phyloP scores from a whole-genome alignment of 2,797 vertebrate species.

The Mus caroli region DNA sequence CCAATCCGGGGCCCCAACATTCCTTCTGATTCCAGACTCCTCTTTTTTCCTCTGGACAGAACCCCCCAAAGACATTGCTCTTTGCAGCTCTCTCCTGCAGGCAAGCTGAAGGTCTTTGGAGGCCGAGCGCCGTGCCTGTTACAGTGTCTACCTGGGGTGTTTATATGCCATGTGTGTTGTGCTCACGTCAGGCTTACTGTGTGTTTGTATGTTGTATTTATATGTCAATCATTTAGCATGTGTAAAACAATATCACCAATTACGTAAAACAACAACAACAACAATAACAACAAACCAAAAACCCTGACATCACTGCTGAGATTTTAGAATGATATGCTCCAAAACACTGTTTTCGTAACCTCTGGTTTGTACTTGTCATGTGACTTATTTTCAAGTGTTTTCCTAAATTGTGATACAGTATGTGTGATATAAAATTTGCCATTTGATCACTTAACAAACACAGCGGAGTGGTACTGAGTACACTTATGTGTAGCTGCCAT shows the following conservation, averaged over 20 bases:
- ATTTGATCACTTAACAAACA: not conserved
- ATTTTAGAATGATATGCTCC: not conserved
- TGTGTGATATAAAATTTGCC: not conserved
- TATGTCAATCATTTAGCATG: not conserved
- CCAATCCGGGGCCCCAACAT: not conserved
- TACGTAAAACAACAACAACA: not conserved
- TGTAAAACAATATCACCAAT: not conserved
- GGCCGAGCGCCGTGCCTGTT: not conserved
- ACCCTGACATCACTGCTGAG: not conserved
- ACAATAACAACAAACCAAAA: too few relatives aligned
- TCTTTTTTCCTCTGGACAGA: not conserved
- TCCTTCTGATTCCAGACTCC: not conserved
- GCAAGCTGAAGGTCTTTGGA: not conserved
- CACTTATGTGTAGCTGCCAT: not conserved
- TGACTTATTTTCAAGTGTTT: conserved; percentile 17
- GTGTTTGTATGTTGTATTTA: not conserved
- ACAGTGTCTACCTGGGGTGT: not conserved
- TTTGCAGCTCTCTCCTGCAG: not conserved
- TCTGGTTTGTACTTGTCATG: not conserved
- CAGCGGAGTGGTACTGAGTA: not conserved
- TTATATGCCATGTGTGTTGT: not conserved
- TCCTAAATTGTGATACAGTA: not conserved
- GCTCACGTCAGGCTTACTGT: not conserved
- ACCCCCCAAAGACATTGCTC: not conserved
- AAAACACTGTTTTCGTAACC: not conserved